Evolutionary conservation across 1,140 invertebrate species (phyloP).

Genomic region (Orussus abietinus): DNA sequence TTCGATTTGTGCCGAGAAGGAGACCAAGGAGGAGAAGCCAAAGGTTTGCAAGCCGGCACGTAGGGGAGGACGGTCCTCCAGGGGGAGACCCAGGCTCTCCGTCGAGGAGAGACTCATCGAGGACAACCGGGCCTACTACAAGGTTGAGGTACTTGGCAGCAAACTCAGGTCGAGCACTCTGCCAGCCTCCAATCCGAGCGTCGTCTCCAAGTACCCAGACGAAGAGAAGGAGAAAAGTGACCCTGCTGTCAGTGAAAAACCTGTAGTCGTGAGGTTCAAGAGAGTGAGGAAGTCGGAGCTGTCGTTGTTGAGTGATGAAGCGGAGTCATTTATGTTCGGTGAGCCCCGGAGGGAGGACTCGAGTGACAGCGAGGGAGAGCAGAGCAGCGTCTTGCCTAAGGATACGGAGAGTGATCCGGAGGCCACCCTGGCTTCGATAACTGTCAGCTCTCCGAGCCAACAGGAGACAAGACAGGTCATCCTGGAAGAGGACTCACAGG

Average conservation of each 20-base stretch:
- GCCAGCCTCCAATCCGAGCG: slow-evolving; percentile 17
- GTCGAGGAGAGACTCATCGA: slow-evolving; percentile 57
- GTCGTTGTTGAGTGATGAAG: slow-evolving; percentile 72
- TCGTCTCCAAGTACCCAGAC: slow-evolving; percentile 25
- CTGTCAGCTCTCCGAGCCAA: slow-evolving; percentile 25
- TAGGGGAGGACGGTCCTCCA: slow-evolving; percentile 32
- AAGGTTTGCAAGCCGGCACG: slow-evolving; percentile 22
- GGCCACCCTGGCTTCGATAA: slow-evolving; percentile 15
- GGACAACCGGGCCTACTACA: slow-evolving; percentile 67
- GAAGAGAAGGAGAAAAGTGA: slow-evolving; percentile 36
- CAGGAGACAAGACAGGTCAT: slow-evolving; percentile 29
- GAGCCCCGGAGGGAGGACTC: slow-evolving; percentile 62
- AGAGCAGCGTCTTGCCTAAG: slow-evolving; percentile 44
- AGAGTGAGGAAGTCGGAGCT: slow-evolving; percentile 70
- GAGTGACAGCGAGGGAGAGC: slow-evolving; percentile 48
- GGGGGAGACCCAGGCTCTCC: slow-evolving; percentile 53
- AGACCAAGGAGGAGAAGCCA: slow-evolving; percentile 15
- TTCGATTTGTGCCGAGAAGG: not conserved
- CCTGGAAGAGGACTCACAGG: slow-evolving; percentile 43
- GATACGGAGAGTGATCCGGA: slow-evolving; percentile 48
- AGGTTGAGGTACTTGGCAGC: slow-evolving; percentile 68
- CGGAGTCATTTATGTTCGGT: slow-evolving; percentile 78
- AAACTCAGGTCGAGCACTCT: slow-evolving; percentile 62
- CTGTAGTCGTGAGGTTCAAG: slow-evolving; percentile 68
- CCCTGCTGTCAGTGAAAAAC: slow-evolving; percentile 52